phyloP scores from a whole-genome alignment of 2,797 vertebrate species.

The Phaenicophaeus curvirostris region DNA sequence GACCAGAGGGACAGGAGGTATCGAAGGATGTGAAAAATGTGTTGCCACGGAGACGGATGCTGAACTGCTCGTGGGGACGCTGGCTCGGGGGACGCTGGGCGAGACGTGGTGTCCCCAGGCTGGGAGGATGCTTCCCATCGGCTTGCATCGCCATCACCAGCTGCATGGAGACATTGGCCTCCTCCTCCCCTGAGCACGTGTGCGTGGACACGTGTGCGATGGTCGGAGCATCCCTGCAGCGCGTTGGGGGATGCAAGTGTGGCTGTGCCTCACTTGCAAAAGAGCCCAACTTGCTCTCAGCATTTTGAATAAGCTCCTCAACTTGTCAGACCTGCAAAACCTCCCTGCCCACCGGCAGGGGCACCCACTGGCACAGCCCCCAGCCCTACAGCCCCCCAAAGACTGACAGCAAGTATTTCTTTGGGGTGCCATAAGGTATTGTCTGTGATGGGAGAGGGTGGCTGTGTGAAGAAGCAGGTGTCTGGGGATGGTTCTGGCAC shows the following conservation, averaged over 20 bases:
- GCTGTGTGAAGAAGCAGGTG: neutral
- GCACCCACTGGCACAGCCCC: neutral
- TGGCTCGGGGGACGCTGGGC: neutral
- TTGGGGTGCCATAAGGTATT: neutral
- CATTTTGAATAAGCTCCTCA: neutral
- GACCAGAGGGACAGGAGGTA: neutral
- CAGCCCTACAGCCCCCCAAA: neutral
- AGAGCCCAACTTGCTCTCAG: neutral
- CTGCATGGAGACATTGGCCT: neutral
- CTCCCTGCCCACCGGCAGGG: neutral
- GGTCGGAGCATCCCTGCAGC: fast-evolving
- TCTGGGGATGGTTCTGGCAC: neutral
- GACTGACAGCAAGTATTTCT: neutral
- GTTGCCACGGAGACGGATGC: conserved; percentile 59
- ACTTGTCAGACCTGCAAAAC: neutral
- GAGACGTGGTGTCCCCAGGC: neutral
- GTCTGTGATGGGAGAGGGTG: fast-evolving
- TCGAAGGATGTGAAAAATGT: neutral
- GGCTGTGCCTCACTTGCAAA: fast-evolving
- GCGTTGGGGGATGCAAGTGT: fast-evolving
- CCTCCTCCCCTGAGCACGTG: fast-evolving
- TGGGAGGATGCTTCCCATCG: neutral
- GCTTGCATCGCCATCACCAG: neutral
- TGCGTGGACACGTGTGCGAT: fast-evolving
- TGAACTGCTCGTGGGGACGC: fast-evolving